Percentiles rank a stretch among this genome's conserved stretches.
Conservation (phyloP, 2,797 vertebrate genomes). For the Typhlichthys subterraneus region DNA sequence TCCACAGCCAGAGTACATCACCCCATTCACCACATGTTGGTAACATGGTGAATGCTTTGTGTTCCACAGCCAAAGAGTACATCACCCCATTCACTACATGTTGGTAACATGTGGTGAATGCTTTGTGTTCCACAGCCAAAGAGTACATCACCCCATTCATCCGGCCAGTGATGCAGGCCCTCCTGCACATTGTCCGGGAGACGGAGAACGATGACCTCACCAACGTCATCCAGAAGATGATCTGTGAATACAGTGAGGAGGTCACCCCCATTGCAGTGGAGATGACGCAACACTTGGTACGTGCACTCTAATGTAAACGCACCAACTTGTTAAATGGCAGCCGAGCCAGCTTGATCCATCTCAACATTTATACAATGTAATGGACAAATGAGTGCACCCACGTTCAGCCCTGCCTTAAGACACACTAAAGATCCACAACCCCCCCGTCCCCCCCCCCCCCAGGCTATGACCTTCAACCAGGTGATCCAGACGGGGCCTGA, state of each 20-base stretch:
- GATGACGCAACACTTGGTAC: constrained; percentile 99
- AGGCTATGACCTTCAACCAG: constrained; percentile 99
- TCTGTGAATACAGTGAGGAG: constrained; percentile 99
- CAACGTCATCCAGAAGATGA: constrained; percentile 99
- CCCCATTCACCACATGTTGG: constrained; percentile 83
- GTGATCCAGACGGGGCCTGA: constrained; percentile 98
- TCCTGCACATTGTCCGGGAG: constrained; percentile 97
- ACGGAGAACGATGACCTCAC: constrained; percentile 99
- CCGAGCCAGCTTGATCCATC: not conserved
- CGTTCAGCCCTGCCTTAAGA: too few species aligned
- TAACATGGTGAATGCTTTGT: not conserved
- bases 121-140: constrained; percentile 82
- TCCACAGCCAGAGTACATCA: constrained; percentile 93
- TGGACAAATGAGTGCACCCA: not conserved
- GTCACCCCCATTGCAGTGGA: constrained; percentile 98
- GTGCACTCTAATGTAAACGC: constrained; percentile 28
- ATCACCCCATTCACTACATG: constrained; percentile 66
- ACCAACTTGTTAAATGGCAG: not conserved
- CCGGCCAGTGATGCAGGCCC: constrained; percentile 98
- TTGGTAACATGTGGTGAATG: not conserved
- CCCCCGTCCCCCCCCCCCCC: constrained; percentile 17
- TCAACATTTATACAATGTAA: not conserved
- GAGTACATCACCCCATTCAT: constrained; percentile 97
- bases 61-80: constrained; percentile 91
- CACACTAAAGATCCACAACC: not conserved